phyloP scores from a whole-genome alignment of 2,113 vertebrate species.

The Proterorhinus semilunaris region DNA sequence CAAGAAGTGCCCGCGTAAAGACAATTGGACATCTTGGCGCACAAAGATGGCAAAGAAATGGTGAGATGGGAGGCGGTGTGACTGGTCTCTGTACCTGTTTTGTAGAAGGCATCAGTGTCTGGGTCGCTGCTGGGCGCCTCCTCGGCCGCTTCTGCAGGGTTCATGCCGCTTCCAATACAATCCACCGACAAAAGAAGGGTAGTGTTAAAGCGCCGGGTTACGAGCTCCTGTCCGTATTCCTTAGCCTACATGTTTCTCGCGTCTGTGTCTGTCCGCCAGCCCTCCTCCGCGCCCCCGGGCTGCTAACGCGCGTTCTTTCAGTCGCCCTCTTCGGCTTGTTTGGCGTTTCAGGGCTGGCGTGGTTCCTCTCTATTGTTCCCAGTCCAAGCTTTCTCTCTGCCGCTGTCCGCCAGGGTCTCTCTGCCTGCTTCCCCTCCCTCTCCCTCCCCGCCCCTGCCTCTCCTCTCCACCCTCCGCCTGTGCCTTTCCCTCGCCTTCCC shows the following conservation, averaged over 20 bases:
- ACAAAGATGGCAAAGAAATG: not conserved
- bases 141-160: conserved; percentile 70
- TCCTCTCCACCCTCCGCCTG: not conserved
- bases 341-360: conserved; percentile 47
- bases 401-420: conserved; percentile 64
- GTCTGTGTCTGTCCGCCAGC: conserved; percentile 16
- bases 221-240: conserved; percentile 20
- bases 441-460: conserved; percentile 2
- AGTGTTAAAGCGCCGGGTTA: conserved; percentile 15
- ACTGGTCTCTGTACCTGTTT: conserved; percentile 57
- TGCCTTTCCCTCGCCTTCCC: conserved; percentile 1
- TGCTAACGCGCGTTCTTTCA: conserved; percentile 20
- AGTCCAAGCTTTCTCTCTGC: conserved; percentile 61
- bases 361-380: conserved; percentile 72
- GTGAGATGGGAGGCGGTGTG: not conserved
- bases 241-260: conserved; percentile 44
- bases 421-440: conserved; percentile 19
- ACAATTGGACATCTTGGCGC: not conserved
- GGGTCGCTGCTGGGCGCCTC: conserved; percentile 70
- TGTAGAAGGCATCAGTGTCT: conserved; percentile 72
- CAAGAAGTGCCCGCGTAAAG: not conserved
- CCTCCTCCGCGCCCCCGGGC: conserved; percentile 22
- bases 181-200: conserved; percentile 43
- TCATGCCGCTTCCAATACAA: conserved; percentile 57
- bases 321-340: conserved; percentile 44